Base-by-base conservation (phyloP, 2,113 vertebrate genomes). In the Canis aureus region DNA sequence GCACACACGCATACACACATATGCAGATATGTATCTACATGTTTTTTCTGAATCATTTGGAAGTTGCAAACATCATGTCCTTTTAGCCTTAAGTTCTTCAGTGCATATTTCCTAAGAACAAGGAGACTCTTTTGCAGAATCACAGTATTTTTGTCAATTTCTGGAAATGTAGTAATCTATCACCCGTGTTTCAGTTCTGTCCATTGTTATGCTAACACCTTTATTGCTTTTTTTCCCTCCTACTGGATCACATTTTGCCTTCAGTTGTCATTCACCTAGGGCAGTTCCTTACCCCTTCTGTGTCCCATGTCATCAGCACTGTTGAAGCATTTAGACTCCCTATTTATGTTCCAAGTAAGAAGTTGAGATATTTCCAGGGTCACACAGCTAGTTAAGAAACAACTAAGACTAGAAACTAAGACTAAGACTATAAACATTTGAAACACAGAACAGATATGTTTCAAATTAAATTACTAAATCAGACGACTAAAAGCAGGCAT, bases 341-440 rank as follows among this genome's bases (percentile, higher is more conserved):
- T 6, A 1, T 67, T 91, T 74, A 69, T 67, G 74, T 86, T 78
- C 59, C 59, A 76, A 27, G 17, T 89, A n/a, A 89, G 19, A 15
- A 92, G 17, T 23, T 73, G 59, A 35, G 71, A n/a, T 55, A 84
- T 27, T 60, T 79, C 49, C 32, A 67, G 62, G 32, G 35, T 80
- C 27, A 20, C 86, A 95, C 17, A 53, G 35, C 51, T 80, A 76
- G 9, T 73, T 91, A 62, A 43, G 11, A 29, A 66, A 87, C 35
- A 67, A 86, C 27, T 20, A 93, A 71, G 51, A 64, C 67, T 25
- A 87, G 76, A 91, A 60, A 88, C 19, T 95, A 87, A 51, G 53
- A 86, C 27, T 20, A 93, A 71, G 51, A 64, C 67, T 25, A 87
- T 95, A 87, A 51, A 53, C 23, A 55, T 83, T 89, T 79, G 49